phyloP scores from a whole-genome alignment of 2,888 invertebrate species.

The Metacarcinus magister region DNA sequence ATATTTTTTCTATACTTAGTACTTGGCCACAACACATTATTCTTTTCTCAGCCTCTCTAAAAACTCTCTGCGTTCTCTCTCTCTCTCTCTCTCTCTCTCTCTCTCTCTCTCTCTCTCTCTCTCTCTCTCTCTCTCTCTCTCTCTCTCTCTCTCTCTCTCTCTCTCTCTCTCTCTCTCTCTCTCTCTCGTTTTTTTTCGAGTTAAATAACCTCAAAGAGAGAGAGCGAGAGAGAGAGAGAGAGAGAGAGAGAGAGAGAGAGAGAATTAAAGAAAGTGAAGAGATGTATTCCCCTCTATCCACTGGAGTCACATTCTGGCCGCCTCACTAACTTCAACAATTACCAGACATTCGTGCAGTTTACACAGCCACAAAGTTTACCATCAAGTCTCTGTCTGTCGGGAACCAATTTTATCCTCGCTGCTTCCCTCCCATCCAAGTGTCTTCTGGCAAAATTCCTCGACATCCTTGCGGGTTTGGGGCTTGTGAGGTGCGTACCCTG shows the following conservation, averaged over 20 bases:
- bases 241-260: background rate
- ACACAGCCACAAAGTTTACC: slow-evolving; percentile 20
- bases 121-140: too few relatives aligned
- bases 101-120: too few relatives aligned
- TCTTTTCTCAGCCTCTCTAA: background rate
- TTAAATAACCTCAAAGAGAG: background rate
- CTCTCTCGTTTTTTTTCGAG: too few relatives aligned
- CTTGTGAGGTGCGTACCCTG: background rate
- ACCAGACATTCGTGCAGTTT: background rate
- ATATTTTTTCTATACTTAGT: too few relatives aligned
- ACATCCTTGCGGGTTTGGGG: background rate
- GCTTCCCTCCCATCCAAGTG: background rate
- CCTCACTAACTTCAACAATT: slow-evolving; percentile 26
- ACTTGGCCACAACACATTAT: too few relatives aligned
- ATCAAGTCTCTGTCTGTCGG: slow-evolving; percentile 7
- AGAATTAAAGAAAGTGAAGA: background rate
- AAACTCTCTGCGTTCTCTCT: background rate
- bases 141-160: too few relatives aligned
- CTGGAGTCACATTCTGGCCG: background rate
- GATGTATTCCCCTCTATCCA: background rate
- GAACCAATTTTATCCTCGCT: background rate
- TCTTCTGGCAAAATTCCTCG: background rate
- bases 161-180: too few relatives aligned
- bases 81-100: background rate
- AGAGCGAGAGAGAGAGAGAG: background rate